phyloP scores from a whole-genome alignment of 2,113 vertebrate species.

The Grammomys dolichurus region DNA sequence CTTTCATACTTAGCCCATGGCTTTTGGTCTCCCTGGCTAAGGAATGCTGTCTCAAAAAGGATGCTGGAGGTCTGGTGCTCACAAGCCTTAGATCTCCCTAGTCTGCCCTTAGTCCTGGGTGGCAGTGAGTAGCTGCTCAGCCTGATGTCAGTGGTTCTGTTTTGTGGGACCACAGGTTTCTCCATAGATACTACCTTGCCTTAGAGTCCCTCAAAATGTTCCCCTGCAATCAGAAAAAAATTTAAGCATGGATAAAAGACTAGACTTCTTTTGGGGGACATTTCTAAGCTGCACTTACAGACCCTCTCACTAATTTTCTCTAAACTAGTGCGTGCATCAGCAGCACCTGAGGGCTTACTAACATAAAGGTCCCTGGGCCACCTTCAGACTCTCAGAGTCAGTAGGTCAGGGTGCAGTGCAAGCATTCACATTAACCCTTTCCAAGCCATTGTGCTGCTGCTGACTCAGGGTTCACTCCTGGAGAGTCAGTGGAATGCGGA shows the following conservation, averaged over 20 bases:
- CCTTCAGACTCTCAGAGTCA: neutral
- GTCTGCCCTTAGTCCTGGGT: neutral
- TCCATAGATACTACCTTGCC: neutral
- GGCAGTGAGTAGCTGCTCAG: neutral
- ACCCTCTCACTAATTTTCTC: neutral
- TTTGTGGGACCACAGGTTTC: neutral
- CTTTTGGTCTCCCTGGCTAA: neutral
- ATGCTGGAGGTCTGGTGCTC: too few relatives aligned
- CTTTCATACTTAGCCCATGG: neutral
- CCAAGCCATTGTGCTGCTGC: neutral
- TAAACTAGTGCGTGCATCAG: neutral
- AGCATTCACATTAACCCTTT: neutral
- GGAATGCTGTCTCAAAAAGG: neutral
- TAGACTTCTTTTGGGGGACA: neutral
- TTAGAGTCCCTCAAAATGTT: conserved; percentile 47
- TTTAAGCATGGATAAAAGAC: neutral
- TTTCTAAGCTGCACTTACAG: neutral
- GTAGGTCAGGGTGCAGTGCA: neutral
- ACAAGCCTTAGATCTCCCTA: neutral
- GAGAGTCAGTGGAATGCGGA: neutral
- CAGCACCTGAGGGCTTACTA: neutral
- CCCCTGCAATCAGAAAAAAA: neutral
- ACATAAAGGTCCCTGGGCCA: neutral
- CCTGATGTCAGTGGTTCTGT: neutral
- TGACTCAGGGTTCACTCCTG: neutral